Evolutionary conservation across 2,888 invertebrate species (phyloP), one percentile per base, ranked within the genome.

Genomic region (Amblyteles armatorius): DNA sequence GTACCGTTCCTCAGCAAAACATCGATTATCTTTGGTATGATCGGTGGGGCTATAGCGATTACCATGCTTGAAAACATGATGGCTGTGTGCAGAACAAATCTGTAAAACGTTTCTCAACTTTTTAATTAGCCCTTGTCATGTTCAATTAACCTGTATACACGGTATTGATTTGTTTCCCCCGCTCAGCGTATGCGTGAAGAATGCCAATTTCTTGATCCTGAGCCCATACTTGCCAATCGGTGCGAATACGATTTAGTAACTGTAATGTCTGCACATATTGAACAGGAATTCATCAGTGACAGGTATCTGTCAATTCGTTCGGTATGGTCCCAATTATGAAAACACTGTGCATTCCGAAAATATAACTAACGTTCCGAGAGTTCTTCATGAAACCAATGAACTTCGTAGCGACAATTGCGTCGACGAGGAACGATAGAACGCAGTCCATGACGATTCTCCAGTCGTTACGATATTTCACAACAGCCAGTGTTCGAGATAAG

Each of bases 1-100:
- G 84, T 60, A 3, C 78, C 82, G 36, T 84, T 84, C 26, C 72
- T 50, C 4, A 84, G 36, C 6, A 48, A 48, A 3, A 48, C 44
- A 48, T 48, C 44, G 3, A 48, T 48, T 16, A 48, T 16, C 44
- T 48, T 78, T 7, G 82, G 73, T 33, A 78, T 29, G 7, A 78
- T 16, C 63, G 84, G 84, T 65, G 71, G 73, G 0, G 33, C 26
- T 7, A 78, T n/a, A 60, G 65, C 74, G 26, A 82, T 9, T 9
- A 71, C 52, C 11, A 13, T 26, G 7, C 55, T 22, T 6, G 48
- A 63, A 44, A 69, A 82, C 11, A 82, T 44, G 6, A n/a, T 4
- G 44, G 68, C 84, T 84, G 77, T 1, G 13, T 1, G 6, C 13
- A 48, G 16, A 13, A 48, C 16, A 48, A 48, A 29, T 19, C 3